These are phyloP conservation scores for Chlorops oryzae DNA, from an alignment of 1,140 invertebrate species.

Conservation along the genomic window DNA sequence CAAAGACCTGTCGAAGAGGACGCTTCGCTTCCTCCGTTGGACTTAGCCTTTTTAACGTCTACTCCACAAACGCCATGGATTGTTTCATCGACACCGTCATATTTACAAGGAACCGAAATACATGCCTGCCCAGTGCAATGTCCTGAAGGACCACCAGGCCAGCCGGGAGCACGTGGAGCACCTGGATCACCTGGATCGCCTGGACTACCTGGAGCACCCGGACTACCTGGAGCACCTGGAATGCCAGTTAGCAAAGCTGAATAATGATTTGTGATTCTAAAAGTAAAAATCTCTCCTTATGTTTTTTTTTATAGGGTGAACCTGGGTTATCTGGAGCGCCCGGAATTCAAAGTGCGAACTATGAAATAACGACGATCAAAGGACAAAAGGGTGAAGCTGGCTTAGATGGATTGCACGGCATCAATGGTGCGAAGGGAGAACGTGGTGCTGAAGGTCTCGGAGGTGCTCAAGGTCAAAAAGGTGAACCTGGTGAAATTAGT, in stretches of 20 bases:
- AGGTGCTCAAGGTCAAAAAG: constrained; percentile 34
- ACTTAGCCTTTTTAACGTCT: constrained; percentile 1
- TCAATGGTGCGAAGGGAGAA: constrained; percentile 17
- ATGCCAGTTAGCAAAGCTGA: constrained; percentile 48
- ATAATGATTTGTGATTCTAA: not conserved
- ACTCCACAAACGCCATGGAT: constrained; percentile 4
- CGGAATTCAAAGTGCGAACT: not conserved
- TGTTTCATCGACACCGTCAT: not conserved
- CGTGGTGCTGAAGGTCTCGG: constrained; percentile 23
- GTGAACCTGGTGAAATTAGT: constrained; percentile 18
- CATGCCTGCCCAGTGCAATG: constrained; percentile 49
- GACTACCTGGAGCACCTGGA: constrained; percentile 50
- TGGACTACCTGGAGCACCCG: constrained; percentile 14
- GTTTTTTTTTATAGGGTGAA: too few species aligned
- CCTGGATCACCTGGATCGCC: constrained; percentile 24
- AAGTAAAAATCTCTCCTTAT: too few species aligned
- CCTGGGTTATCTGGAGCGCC: not conserved
- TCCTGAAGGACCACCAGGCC: constrained; percentile 57
- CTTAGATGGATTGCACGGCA: constrained; percentile 15
- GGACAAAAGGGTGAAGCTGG: constrained; percentile 9
- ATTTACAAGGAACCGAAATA: not conserved
- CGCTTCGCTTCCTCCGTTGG: not conserved
- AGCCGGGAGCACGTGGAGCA: constrained; percentile 49
- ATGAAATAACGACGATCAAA: not conserved
- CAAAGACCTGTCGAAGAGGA: not conserved